Base-by-base conservation (phyloP, 2,113 vertebrate genomes). In the Hippocampus zosterae region DNA sequence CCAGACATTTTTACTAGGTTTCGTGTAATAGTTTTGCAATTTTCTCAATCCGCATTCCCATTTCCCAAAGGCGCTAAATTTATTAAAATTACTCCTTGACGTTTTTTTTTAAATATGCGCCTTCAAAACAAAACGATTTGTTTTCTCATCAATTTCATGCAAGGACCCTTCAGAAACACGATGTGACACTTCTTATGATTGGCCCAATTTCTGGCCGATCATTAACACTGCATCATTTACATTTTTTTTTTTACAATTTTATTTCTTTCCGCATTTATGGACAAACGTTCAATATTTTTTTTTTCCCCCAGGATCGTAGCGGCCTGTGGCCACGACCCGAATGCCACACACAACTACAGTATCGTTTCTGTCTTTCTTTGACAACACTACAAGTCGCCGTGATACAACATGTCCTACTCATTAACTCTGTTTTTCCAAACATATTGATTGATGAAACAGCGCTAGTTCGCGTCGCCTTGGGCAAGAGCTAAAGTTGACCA, bases 371-470 rank as follows among this genome's bases (percentile, higher is more conserved):
- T 25, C 10, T 9, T 57, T 25, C 12, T 57, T 57, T 57, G 29
- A 27, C 23, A 27, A 57, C n/a, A 59, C 56, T 16, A 29, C 25
- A 60, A 60, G 27, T 33, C 18, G 25, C 16, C 1, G 27, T 60
- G 27, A 29, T 60, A 60, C 57, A 60, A 33, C 25, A 60, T 60
- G 57, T 16, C 27, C 27, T 6, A 60, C 57, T 60, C 57, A 60
- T 59, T 60, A 29, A 60, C 57, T 60, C 19, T 60, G 57, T 60
- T 60, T 60, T 60, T 60, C 55, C 55, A 57, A 27, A 57, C 23
- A 13, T 60, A 60, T 29, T 60, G 57, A 60, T 60, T 37, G 27
- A 60, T 8, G 56, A 15, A 57, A 27, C 25, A 33, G 57, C 57
- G 33, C 25, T 8, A 33, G 27, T 60, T 60, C 27, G 15, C 57